phyloP scores from a whole-genome alignment of 1,140 invertebrate species.

The Leptinotarsa defecta region DNA sequence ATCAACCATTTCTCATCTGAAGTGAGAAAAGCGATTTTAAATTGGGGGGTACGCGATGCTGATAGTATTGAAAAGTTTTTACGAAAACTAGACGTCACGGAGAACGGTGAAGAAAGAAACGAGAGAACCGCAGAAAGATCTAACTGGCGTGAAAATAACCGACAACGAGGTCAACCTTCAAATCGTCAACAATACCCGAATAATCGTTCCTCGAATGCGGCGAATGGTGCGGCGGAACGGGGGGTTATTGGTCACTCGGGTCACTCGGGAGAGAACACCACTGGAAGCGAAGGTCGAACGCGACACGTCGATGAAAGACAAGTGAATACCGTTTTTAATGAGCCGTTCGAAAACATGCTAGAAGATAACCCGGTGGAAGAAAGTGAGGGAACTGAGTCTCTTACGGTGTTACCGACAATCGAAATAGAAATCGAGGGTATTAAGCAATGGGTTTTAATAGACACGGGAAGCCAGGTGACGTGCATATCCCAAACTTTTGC shows the following conservation, averaged over 20 bases:
- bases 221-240: too few relatives aligned
- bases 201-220: too few relatives aligned
- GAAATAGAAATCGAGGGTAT: not conserved
- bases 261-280: not conserved
- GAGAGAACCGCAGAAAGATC: not conserved
- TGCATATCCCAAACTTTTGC: slow-evolving; percentile 42
- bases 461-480: slow-evolving; percentile 44
- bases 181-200: not conserved
- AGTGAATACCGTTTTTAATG: slow-evolving; percentile 22
- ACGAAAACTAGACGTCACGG: not conserved
- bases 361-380: not conserved
- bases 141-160: not conserved
- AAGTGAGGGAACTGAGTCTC: not conserved
- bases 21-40: not conserved
- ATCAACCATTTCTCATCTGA: slow-evolving; percentile 21
- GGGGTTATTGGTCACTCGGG: too few relatives aligned
- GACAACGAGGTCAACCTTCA: not conserved
- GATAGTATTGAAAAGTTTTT: slow-evolving; percentile 15
- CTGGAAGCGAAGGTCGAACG: not conserved
- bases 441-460: slow-evolving; percentile 9
- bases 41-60: not conserved
- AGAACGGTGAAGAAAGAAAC: not conserved
- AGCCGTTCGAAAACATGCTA: slow-evolving; percentile 1
- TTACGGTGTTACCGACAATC: not conserved
- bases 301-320: not conserved